Evolutionary conservation across 2,888 invertebrate genomes (phyloP).

Genomic region (Chymomyza fuscimana): DNA sequence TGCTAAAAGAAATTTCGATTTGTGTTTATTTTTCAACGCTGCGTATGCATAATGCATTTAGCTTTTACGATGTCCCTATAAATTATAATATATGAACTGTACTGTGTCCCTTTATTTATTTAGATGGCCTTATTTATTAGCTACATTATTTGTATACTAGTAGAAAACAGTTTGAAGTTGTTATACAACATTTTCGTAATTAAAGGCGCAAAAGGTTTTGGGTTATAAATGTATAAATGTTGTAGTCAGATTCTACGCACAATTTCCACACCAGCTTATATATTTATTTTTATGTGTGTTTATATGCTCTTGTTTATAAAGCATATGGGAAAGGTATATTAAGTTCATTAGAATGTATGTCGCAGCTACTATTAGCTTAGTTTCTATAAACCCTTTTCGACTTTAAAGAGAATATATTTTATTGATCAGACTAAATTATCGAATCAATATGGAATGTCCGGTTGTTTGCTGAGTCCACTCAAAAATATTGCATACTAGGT

Average conservation of each 20-base stretch:
- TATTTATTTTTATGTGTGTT: slow-evolving; percentile 1
- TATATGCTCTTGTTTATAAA: too few relatives aligned
- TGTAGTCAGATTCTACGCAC: slow-evolving; percentile 23
- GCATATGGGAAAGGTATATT: too few relatives aligned
- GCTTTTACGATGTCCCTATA: background rate
- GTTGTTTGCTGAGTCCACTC: too few relatives aligned
- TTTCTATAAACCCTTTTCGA: too few relatives aligned
- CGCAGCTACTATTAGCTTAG: too few relatives aligned
- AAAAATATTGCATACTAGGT: too few relatives aligned
- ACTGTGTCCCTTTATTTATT: background rate
- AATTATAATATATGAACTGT: background rate
- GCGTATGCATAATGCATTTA: slow-evolving; percentile 2
- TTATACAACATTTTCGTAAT: slow-evolving; percentile 43
- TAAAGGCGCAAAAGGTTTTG: slow-evolving; percentile 39
- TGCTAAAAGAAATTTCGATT: background rate
- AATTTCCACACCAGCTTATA: slow-evolving; percentile 17
- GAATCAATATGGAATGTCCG: too few relatives aligned
- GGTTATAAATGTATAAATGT: slow-evolving; percentile 24
- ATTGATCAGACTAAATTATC: too few relatives aligned
- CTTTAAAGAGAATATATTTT: too few relatives aligned
- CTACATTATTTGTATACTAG: background rate
- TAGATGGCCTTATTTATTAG: slow-evolving; percentile 28
- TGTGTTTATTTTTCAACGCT: background rate
- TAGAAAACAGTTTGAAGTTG: slow-evolving; percentile 16
- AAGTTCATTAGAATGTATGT: too few relatives aligned